Conservation (phyloP, 2,113 vertebrate species). For the Rhea americana region DNA sequence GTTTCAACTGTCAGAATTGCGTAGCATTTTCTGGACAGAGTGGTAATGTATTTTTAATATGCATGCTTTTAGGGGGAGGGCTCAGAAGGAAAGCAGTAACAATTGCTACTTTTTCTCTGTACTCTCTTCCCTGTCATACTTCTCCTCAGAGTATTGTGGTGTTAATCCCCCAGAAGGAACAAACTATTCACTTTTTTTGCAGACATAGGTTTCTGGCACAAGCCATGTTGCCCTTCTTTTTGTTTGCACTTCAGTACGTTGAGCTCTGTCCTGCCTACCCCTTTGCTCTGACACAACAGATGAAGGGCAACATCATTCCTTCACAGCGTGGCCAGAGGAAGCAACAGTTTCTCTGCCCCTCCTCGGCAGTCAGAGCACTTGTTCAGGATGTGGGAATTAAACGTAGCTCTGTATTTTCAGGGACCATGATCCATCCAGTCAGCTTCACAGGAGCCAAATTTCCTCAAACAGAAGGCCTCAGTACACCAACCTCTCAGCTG, state of each 20-base stretch:
- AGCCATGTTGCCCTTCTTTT: background rate
- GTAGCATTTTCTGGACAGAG: background rate
- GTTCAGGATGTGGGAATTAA: conserved; percentile 43
- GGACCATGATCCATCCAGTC: background rate
- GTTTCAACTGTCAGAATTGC: background rate
- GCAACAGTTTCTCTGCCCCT: conserved; percentile 39
- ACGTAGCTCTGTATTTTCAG: background rate
- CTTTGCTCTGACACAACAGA: background rate
- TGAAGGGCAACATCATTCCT: background rate
- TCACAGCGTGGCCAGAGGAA: conserved; percentile 12
- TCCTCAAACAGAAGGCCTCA: background rate
- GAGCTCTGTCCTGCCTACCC: background rate
- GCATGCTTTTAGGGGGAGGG: background rate
- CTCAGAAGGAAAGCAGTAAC: background rate
- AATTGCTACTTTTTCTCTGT: background rate
- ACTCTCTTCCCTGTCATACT: background rate
- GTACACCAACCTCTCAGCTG: background rate
- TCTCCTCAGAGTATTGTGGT: background rate
- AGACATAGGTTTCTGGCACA: background rate
- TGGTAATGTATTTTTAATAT: background rate
- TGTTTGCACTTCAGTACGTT: background rate
- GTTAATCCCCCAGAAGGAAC: background rate
- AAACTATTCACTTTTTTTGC: background rate
- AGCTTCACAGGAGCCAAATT: background rate
- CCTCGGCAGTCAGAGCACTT: background rate